Evolutionary conservation across 2,888 invertebrate species (phyloP), one percentile per base, ranked within the genome.

Genomic region (Drosophila meridionalis): DNA sequence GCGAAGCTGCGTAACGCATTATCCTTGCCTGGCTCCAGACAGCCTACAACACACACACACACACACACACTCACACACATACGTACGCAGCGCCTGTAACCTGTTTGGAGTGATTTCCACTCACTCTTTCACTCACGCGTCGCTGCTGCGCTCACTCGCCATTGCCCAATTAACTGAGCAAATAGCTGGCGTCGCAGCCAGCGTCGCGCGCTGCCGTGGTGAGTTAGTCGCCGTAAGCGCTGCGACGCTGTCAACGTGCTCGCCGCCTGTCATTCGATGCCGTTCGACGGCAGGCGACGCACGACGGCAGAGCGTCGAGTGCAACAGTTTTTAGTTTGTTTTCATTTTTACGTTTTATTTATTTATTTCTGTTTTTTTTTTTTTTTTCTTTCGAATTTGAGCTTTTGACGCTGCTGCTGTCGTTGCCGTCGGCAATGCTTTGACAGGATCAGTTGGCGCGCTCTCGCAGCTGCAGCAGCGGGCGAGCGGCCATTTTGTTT

Each of bases 91-190:
- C 58, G 72, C 36, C 32, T 53, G 64, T 69, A 85, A 79, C 88
- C 85, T 79, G 83, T 72, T 83, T 69, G 61, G 80, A 85, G 80
- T 80, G 79, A 72, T 56, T 69, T 82, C 69, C 76, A 79, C 78
- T 65, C 58, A 64, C 62, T 64, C 68, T 48, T 55, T 56, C 58
- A 64, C 68, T 69, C 65, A 40, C 67, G 55, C 55, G 40, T 63
- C 69, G 69, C 38, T 38, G 26, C 52, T 45, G 50, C 63, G 63
- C 70, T 73, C 73, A 32, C 61, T 38, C 60, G 83, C 74, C 62
- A 82, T 77, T 81, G 82, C 78, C 82, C 84, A 82, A 82, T 82
- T 82, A 83, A 76, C 83, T 84, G 74, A 65, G 84, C 84, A 84
- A 87, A 83, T 72, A 76, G 78, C 60, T 3, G 5, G 32, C 73